Conservation (phyloP, 2,888 invertebrate genomes). For the Mythimna pallens region DNA sequence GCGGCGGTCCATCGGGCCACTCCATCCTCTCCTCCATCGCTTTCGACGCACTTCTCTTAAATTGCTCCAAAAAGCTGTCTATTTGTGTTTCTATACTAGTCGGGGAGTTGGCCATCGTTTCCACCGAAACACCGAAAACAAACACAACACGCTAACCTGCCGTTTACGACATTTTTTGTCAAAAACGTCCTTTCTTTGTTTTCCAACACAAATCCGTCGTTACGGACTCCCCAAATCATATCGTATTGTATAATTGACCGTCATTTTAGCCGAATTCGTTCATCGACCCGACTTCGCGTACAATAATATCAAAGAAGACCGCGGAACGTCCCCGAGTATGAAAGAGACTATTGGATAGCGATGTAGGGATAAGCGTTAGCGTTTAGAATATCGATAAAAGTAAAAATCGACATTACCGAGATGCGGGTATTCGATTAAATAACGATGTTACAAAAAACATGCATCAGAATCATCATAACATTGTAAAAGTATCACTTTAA, state of each 20-base stretch:
- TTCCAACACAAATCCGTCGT: constrained; percentile 58
- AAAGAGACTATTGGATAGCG: constrained; percentile 79
- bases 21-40: constrained; percentile 93
- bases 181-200: constrained; percentile 66
- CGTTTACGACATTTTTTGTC: constrained; percentile 77
- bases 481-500: not conserved
- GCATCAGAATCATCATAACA: not conserved
- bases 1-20: constrained; percentile 88
- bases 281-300: constrained; percentile 80
- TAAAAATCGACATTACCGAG: constrained; percentile 16
- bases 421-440: not conserved
- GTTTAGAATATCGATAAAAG: constrained; percentile 49
- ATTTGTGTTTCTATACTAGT: constrained; percentile 95
- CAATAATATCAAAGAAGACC: constrained; percentile 81
- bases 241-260: constrained; percentile 73
- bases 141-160: constrained; percentile 82
- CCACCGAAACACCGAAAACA: constrained; percentile 89
- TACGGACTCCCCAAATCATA: constrained; percentile 63
- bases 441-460: not conserved
- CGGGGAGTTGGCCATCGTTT: constrained; percentile 92
- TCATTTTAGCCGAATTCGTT: constrained; percentile 77
- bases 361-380: constrained; percentile 50
- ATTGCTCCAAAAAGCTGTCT: constrained; percentile 96
- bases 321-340: constrained; percentile 79
- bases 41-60: constrained; percentile 94